Base-by-base conservation (phyloP, 2,113 vertebrate species). In the Ginglymostoma cirratum region DNA sequence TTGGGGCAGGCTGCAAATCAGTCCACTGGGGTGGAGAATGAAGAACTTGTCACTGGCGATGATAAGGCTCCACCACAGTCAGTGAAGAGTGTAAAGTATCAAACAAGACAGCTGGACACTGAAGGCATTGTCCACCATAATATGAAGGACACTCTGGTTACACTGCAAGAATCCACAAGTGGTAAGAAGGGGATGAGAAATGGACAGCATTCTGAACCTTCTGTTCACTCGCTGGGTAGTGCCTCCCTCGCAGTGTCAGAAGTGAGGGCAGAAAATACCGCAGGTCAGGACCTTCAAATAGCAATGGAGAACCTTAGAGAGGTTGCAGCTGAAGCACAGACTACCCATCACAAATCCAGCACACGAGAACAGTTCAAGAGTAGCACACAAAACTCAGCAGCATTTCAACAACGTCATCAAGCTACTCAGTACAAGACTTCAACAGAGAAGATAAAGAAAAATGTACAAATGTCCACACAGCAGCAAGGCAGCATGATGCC, bases 301-400 rank as follows among this genome's bases (percentile, higher is more conserved):
- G 98, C 98, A 61, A 98, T 98, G 97, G 96, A 97, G 45, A 97
- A 96, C 96, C 97, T 99, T 45, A 97, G 97, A 87, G 96, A 97
- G 92, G 98, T 97, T 0, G 98, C 98, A 12, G 96, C 97, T 0
- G 97, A 99, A 96, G 98, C 98, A 45, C 98, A 97, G 96, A 97
- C 96, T 42, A 97, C 99, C 95, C 97, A 98, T 90, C 96, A 98
- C 42, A 66, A 38, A 66, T 93, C 89, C 21, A 66, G 96, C 96
- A 98, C 98, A 96, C 96, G 96, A 97, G 96, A 96, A 98, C 98
- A 96, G 96, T 97, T 65, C 97, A 97, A 61, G 96, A 85, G 45
- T 19, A 96, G 65, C 87, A 89, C 78, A n/a, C 96, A 97, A 38
- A 96, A 96, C 72, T 80, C 72, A 89, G 7, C 23, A 55, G 48